phyloP scores from a whole-genome alignment of 2,888 invertebrate species.

The Ichneumoninae sp. region DNA sequence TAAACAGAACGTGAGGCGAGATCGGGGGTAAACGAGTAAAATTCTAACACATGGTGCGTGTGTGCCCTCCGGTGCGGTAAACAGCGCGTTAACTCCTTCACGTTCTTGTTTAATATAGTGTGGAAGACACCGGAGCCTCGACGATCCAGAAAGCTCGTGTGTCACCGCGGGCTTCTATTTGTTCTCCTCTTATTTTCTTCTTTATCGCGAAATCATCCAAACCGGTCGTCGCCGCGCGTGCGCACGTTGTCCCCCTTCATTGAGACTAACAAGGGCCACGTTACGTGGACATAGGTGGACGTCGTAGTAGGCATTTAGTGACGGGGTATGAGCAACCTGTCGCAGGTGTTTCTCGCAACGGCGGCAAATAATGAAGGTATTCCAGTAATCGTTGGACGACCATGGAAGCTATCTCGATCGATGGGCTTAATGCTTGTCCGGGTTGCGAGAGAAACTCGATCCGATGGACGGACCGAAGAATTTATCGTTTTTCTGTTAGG shows the following conservation, averaged over 20 bases:
- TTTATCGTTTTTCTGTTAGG: background rate
- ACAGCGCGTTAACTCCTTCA: background rate
- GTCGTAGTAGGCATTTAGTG: slow-evolving; percentile 43
- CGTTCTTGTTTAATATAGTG: background rate
- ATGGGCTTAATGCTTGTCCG: background rate
- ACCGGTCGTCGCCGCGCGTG: slow-evolving; percentile 35
- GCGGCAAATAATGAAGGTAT: slow-evolving; percentile 39
- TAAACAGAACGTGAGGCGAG: slow-evolving; percentile 46
- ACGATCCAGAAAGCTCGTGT: slow-evolving; percentile 47
- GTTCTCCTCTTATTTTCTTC: background rate
- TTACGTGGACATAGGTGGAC: background rate
- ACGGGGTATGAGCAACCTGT: slow-evolving; percentile 49
- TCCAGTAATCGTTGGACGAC: background rate
- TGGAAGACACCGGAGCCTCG: slow-evolving; percentile 18
- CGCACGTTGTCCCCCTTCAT: slow-evolving; percentile 4
- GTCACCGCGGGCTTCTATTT: slow-evolving; percentile 34
- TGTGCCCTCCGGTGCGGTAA: slow-evolving; percentile 9
- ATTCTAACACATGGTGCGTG: slow-evolving; percentile 62
- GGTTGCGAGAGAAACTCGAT: background rate
- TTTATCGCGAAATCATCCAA: slow-evolving; percentile 43
- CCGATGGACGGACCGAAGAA: background rate
- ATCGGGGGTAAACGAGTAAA: slow-evolving; percentile 58
- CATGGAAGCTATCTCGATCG: slow-evolving; percentile 4
- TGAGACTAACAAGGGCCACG: slow-evolving; percentile 28
- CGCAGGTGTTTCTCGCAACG: slow-evolving; percentile 55